Evolutionary conservation across 1,140 invertebrate species (phyloP).

Genomic region (Ceratina calcarata): DNA sequence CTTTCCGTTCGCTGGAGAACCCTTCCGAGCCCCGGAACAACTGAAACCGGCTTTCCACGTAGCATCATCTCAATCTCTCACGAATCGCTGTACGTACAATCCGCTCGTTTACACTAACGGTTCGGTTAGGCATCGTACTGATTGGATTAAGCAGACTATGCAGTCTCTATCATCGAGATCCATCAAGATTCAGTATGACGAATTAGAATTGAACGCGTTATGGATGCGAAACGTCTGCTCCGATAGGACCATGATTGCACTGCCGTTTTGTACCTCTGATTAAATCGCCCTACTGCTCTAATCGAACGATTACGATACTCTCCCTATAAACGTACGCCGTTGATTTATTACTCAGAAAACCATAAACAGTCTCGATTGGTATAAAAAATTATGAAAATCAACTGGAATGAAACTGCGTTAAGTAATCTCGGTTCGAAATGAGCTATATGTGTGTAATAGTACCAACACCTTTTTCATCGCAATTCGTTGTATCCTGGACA

Average conservation of each 20-base stretch:
- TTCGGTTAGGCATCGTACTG: neutral
- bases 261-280: neutral
- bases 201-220: slow-evolving; percentile 3
- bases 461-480: slow-evolving; percentile 24
- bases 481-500: slow-evolving; percentile 34
- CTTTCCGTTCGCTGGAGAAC: neutral
- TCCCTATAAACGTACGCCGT: no score
- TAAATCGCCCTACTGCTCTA: neutral
- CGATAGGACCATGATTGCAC: neutral
- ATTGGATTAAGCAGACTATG: neutral
- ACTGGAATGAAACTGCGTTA: neutral
- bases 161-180: neutral
- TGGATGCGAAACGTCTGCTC: neutral
- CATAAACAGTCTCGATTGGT: neutral
- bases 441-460: neutral
- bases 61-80: neutral
- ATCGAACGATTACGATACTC: neutral
- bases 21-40: neutral
- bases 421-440: neutral
- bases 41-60: neutral
- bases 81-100: no score
- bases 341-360: neutral
- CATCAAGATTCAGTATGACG: slow-evolving; percentile 19
- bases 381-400: neutral
- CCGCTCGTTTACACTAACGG: slow-evolving; percentile 13